These are phyloP conservation scores for Theodoxus fluviatilis DNA, from an alignment of 2,888 invertebrate species.

Conservation along the genomic window DNA sequence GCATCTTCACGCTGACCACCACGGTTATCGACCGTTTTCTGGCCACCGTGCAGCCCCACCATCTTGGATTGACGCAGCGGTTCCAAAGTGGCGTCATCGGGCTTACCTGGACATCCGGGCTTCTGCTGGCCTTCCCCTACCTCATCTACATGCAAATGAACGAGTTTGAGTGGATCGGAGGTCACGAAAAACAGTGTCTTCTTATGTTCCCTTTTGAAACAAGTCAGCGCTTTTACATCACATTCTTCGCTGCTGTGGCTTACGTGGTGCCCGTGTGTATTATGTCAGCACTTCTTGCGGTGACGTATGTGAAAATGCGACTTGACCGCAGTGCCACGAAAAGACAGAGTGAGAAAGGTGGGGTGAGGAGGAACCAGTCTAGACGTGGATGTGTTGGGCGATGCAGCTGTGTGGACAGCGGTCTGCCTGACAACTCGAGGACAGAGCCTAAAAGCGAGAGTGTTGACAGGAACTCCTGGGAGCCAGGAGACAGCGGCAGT, in stretches of 20 bases:
- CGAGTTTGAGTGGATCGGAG: slow-evolving; percentile 38
- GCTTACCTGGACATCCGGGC: slow-evolving; percentile 36
- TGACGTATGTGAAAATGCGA: too few relatives aligned
- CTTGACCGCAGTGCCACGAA: too few relatives aligned
- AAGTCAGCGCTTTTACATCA: slow-evolving; percentile 33
- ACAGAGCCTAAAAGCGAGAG: too few relatives aligned
- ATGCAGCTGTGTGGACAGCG: too few relatives aligned
- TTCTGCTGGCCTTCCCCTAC: slow-evolving; percentile 37
- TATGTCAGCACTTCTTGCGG: slow-evolving; percentile 38
- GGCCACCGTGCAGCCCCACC: slow-evolving; percentile 32
- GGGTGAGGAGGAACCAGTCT: too few relatives aligned
- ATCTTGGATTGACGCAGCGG: slow-evolving; percentile 36
- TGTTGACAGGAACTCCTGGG: too few relatives aligned
- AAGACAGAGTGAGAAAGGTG: too few relatives aligned
- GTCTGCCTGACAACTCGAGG: too few relatives aligned
- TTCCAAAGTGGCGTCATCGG: slow-evolving; percentile 32
- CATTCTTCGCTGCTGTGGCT: slow-evolving; percentile 33
- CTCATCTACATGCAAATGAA: slow-evolving; percentile 35
- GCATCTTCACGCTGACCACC: slow-evolving; percentile 36
- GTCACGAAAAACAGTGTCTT: slow-evolving; percentile 37
- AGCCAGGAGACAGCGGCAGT: too few relatives aligned
- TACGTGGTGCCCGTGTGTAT: slow-evolving; percentile 37
- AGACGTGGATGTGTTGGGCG: too few relatives aligned
- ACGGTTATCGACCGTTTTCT: slow-evolving; percentile 38
- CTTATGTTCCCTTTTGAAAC: slow-evolving; percentile 37